Percentiles rank a stretch among this genome's conserved stretches.
These are phyloP conservation scores for Ibidorhyncha struthersii DNA, from an alignment of 2,113 vertebrate species.

Conservation along the genomic window DNA sequence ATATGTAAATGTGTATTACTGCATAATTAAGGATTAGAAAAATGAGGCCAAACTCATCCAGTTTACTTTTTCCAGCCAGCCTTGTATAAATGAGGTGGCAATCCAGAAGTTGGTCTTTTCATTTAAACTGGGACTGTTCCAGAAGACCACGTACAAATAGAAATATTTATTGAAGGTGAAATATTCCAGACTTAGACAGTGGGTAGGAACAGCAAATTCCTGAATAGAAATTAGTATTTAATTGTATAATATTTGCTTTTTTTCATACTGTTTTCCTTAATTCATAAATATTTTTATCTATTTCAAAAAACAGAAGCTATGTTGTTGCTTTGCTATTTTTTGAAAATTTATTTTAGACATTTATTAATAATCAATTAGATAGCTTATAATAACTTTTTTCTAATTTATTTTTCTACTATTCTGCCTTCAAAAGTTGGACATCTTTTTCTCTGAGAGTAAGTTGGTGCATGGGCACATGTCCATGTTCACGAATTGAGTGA, in stretches of 20 bases:
- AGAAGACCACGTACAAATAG: neutral
- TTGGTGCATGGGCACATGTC: neutral
- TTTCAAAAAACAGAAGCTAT: neutral
- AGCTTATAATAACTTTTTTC: neutral
- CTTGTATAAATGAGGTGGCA: slow-evolving; percentile 19
- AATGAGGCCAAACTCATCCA: neutral
- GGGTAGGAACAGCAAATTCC: slow-evolving; percentile 42
- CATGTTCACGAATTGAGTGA: fast-evolving
- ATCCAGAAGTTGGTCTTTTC: slow-evolving; percentile 45
- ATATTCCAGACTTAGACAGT: slow-evolving; percentile 45
- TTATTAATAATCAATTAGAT: neutral
- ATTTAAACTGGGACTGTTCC: slow-evolving; percentile 55
- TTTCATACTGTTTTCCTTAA: neutral
- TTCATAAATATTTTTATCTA: neutral
- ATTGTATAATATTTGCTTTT: neutral
- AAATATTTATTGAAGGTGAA: slow-evolving; percentile 63
- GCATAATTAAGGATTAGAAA: slow-evolving; percentile 23
- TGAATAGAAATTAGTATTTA: slow-evolving; percentile 36
- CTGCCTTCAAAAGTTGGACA: neutral
- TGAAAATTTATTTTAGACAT: neutral
- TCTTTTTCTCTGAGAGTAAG: neutral
- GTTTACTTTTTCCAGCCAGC: slow-evolving; percentile 34
- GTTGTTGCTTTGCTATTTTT: neutral
- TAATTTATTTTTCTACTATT: neutral
- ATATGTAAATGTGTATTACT: slow-evolving; percentile 29